Base-by-base conservation (phyloP, 2,797 vertebrate species). In the Acanthornis magna region DNA sequence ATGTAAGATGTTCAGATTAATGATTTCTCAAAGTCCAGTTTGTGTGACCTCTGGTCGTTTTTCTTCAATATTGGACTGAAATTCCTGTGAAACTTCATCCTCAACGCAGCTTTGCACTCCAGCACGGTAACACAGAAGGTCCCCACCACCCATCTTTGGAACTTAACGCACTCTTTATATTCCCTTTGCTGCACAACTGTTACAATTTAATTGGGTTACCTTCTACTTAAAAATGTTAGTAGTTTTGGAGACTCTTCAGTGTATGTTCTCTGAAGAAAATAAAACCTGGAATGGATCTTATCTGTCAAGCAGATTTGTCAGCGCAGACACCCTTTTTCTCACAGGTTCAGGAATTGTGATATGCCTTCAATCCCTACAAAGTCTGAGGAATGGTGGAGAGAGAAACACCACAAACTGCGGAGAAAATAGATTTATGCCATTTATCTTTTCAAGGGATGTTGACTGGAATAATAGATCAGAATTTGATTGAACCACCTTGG, bases 191-290 rank as follows among this genome's bases (percentile, higher is more conserved):
- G 22, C 50, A n/a, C 45, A 85, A 10, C 32, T 53, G 20, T 23
- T 58, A 4, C 0, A 3, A 27, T 57, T 79, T 66, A 55, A 29
- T 16, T 45, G 15, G 15, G 3, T 77, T 88, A 34, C 5, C 12
- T 91, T 82, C 63, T 47, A 23, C 30, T 38, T 77, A 6, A 75
- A 90, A 86, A 47, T 57, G 6, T 8, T 70, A 11, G 23, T 65
- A 63, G 20, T 50, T 84, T 61, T 80, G 14, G 38, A 67, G 21
- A 38, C 34, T 85, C 34, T 27, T 65, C 7, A 5, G n/a, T 76
- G 20, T 66, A 21, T 71, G 73, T 85, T 53, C 32, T 79, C 21
- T 74, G 51, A 71, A 50, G 60, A 82, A 85, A 93, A 75, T 66
- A 2, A 71, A 60, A 67, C 38, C 6, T 61, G 50, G 48, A 34